These are phyloP conservation scores for Pristionchus maxplancki DNA, from an alignment of 2,888 invertebrate genomes.

Conservation along the genomic window DNA sequence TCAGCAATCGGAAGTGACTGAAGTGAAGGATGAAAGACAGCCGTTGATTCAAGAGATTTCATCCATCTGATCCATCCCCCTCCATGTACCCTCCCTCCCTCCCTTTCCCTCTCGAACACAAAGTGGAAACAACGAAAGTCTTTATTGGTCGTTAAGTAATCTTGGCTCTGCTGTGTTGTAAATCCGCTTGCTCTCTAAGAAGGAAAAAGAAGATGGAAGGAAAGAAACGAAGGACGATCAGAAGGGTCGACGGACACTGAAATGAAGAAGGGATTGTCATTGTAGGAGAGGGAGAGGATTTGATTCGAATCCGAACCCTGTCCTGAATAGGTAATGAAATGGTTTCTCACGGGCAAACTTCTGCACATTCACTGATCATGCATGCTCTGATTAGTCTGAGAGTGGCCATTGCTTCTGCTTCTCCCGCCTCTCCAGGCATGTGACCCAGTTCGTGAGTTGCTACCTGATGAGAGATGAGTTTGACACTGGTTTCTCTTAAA, in stretches of 20 bases:
- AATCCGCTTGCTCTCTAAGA: conserved; percentile 8
- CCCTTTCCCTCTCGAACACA: background rate
- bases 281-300: background rate
- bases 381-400: conserved; percentile 73
- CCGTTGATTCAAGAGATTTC: background rate
- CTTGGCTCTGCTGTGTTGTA: conserved; percentile 11
- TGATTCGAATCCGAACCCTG: background rate
- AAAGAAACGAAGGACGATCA: background rate
- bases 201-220: background rate
- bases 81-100: too few species aligned
- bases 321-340: background rate
- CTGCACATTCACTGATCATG: conserved; percentile 73
- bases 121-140: conserved; percentile 42
- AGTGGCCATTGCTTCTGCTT: conserved; percentile 75
- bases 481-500: too few species aligned
- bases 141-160: conserved; percentile 5
- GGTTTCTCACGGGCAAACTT: conserved; percentile 59
- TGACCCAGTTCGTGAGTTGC: conserved; percentile 76
- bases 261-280: too few species aligned
- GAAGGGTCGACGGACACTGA: conserved; percentile 9
- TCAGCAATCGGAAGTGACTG: background rate
- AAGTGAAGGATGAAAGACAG: background rate
- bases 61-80: background rate
- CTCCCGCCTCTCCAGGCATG: conserved; percentile 76
- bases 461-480: conserved; percentile 57